Evolutionary conservation across 2,113 vertebrate species (phyloP).

Genomic region (Sphyrna mokarran): DNA sequence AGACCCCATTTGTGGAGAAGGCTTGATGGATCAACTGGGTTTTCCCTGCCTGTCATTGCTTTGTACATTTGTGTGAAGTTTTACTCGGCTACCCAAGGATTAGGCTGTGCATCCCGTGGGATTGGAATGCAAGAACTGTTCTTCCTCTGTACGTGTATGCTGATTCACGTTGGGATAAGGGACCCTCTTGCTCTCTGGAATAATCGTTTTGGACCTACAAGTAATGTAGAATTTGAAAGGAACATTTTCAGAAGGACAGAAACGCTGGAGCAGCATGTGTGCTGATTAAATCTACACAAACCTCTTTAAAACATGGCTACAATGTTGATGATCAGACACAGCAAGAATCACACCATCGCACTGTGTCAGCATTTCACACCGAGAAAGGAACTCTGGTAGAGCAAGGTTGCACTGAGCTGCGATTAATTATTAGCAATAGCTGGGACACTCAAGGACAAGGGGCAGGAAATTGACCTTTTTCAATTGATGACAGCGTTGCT

Average conservation of each 20-base stretch:
- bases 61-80: not conserved
- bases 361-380: not conserved
- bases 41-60: not conserved
- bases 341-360: not conserved
- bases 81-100: not conserved
- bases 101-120: not conserved
- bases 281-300: not conserved
- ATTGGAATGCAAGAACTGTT: not conserved
- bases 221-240: not conserved
- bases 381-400: not conserved
- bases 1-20: not conserved
- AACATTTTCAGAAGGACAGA: not conserved
- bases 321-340: not conserved
- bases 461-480: not conserved
- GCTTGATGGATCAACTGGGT: not conserved
- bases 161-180: not conserved
- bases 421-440: not conserved
- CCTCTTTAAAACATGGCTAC: not conserved
- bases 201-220: not conserved
- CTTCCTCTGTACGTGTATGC: not conserved
- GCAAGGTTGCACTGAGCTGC: not conserved
- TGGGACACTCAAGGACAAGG: not conserved
- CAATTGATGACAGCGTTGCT: not conserved
- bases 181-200: not conserved
- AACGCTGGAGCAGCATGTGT: not conserved